Conservation (phyloP, 2,797 vertebrate species). For the Bradypodion ventrale region DNA sequence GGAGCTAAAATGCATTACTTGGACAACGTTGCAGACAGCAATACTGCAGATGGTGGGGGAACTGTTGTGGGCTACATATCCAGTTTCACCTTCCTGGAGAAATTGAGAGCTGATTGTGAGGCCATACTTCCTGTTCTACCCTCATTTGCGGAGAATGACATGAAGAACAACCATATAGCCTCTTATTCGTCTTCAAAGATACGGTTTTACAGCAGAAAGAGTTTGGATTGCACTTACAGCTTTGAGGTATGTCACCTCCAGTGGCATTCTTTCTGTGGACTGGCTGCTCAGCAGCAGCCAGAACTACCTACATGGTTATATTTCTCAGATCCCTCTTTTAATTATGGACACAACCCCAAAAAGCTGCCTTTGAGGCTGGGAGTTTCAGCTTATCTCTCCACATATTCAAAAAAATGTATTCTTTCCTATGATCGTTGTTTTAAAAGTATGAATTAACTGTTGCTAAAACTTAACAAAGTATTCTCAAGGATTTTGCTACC, state of each 20-base stretch:
- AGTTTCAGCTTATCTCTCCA: no score
- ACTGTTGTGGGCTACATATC: not conserved
- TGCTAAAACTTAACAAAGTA: constrained; percentile 21
- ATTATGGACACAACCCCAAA: not conserved
- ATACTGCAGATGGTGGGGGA: not conserved
- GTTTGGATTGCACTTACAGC: not conserved
- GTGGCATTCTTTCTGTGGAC: not conserved
- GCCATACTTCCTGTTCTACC: not conserved
- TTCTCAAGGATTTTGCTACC: not conserved
- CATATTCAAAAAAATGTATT: no score
- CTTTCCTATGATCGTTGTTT: not conserved
- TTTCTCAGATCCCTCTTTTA: not conserved
- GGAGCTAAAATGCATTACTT: not conserved
- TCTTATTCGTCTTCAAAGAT: not conserved
- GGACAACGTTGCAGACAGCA: not conserved
- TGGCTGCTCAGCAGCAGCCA: constrained; percentile 9
- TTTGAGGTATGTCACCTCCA: constrained; percentile 4
- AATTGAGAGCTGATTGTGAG: not conserved
- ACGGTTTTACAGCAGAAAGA: constrained; percentile 1
- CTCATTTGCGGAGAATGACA: not conserved
- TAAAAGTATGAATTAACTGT: not conserved
- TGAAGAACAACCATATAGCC: no score
- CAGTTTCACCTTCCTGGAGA: not conserved
- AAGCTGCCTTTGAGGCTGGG: no score
- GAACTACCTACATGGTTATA: not conserved